Conservation (phyloP, 2,113 vertebrate genomes). For the Prionailurus bengalensis region DNA sequence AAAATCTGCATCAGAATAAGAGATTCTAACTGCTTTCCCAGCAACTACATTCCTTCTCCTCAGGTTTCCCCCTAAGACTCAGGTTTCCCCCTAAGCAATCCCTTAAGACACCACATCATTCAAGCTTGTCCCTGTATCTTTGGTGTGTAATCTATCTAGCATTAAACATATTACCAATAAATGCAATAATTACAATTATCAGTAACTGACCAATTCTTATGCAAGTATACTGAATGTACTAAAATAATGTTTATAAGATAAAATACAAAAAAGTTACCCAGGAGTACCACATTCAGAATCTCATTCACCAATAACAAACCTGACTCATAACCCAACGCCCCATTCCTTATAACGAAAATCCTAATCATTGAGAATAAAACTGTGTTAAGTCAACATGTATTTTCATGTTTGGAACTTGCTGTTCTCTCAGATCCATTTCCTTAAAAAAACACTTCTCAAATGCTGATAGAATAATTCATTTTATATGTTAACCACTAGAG, state of each 20-base stretch:
- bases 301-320: neutral
- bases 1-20: neutral
- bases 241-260: conserved; percentile 18
- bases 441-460: conserved; percentile 31
- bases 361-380: neutral
- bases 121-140: neutral
- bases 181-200: neutral
- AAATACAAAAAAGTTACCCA: neutral
- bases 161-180: neutral
- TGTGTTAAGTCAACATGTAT: neutral
- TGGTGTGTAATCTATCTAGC: neutral
- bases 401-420: neutral
- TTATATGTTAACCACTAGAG: neutral
- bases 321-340: neutral
- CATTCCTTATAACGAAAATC: neutral
- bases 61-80: neutral
- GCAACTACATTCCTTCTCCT: neutral
- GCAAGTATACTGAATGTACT: neutral
- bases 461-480: neutral
- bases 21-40: neutral
- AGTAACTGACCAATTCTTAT: neutral
- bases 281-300: neutral
- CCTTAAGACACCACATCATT: neutral
- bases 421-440: neutral
- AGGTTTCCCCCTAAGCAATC: neutral